Evolutionary conservation across 2,113 vertebrate genomes (phyloP), one percentile per base, ranked within the genome.

Genomic region (Mirounga angustirostris): DNA sequence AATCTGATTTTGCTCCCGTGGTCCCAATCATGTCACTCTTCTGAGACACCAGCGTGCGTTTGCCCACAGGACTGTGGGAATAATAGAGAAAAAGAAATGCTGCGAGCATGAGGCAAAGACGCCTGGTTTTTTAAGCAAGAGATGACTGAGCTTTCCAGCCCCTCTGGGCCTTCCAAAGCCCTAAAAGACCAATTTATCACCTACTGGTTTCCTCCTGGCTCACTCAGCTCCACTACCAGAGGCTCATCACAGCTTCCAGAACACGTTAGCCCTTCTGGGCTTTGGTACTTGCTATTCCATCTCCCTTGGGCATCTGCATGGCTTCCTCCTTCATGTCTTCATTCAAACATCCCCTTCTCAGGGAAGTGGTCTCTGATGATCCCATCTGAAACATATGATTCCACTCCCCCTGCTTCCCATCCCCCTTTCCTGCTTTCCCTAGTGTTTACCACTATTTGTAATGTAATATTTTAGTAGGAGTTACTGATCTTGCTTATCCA

Each of bases 51-150:
- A 28, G n/a, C 0, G 22, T 21, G 13, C 56, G 73, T 78, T 58
- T 46, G 58, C 67, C 52, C 61, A 56, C 5, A 50, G 22, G 46
- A 73, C n/a, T 26, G 13, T 80, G 24, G 36, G 26, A 73, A 5
- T n/a, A n/a, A 50, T 9, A 30, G 0, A 22, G 36, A 73, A 91
- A 91, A 67, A 19, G 52, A 83, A 84, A 85, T 7, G 14, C 16
- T 76, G 36, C 19, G 1, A 82, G n/a, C 28, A 67, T 19, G 74
- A 74, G 10, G 18, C 91, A 61, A 69, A 28, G 89, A 84, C 43
- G 73, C 18, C 46, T 85, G 26, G 9, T 18, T 89, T 89, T 89
- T 92, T 71, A 80, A 76, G 73, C 9, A 74, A 93, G 82, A 15
- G 52, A 54, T 43, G 43, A 7, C 8, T 65, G 43, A 54, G 21